These are phyloP conservation scores for Motacilla alba DNA, from an alignment of 2,113 vertebrate species.

Conservation along the genomic window DNA sequence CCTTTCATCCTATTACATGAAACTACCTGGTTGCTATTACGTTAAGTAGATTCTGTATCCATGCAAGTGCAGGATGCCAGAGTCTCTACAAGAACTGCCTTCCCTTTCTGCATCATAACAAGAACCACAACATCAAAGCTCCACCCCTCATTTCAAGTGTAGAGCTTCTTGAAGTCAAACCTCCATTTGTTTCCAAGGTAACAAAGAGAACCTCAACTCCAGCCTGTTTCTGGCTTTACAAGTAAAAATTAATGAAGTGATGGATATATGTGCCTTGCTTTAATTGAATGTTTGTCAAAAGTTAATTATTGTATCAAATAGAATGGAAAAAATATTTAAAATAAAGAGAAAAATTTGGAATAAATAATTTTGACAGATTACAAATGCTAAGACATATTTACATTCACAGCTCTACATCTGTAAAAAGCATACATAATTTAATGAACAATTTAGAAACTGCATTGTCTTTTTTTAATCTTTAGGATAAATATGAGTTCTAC, in stretches of 20 bases:
- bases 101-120: not conserved
- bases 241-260: not conserved
- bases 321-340: not conserved
- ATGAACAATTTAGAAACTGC: not conserved
- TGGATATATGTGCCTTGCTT: not conserved
- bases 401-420: not conserved
- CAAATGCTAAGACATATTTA: not conserved
- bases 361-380: not conserved
- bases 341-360: not conserved
- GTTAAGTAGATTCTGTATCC: not conserved
- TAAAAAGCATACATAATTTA: not conserved
- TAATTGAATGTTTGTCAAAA: not conserved
- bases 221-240: not conserved
- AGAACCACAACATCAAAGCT: not conserved
- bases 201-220: conserved; percentile 10
- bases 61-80: not conserved
- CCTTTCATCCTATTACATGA: not conserved
- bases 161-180: conserved; percentile 2
- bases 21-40: not conserved
- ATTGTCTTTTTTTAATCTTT: not conserved
- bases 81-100: not conserved
- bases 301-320: not conserved
- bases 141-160: conserved; percentile 1
- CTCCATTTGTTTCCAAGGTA: conserved; percentile 60
- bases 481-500: not conserved